phyloP scores from a whole-genome alignment of 2,797 vertebrate genomes.

The Ctenopoma kingsleyae region DNA sequence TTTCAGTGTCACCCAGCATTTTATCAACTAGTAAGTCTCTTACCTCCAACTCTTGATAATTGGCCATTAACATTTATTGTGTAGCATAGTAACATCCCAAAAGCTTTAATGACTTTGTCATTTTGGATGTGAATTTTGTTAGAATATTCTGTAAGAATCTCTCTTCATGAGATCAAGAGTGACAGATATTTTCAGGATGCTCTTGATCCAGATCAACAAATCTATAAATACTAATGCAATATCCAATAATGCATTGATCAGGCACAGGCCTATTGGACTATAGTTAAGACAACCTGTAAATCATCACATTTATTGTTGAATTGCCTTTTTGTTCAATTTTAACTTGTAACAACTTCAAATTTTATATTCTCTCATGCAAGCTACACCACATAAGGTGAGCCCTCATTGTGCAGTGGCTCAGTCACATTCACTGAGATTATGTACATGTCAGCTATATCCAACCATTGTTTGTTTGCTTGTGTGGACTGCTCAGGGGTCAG shows the following conservation, averaged over 20 bases:
- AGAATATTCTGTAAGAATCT: conserved; percentile 6
- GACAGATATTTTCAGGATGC: too few species aligned
- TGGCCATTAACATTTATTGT: conserved; percentile 4
- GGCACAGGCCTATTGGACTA: not conserved
- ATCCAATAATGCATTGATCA: not conserved
- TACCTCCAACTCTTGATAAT: conserved; percentile 12
- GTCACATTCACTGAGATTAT: conserved; percentile 61
- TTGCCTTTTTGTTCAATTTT: not conserved
- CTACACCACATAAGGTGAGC: not conserved
- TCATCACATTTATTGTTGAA: not conserved
- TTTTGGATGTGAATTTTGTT: conserved; percentile 7
- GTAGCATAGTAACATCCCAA: conserved; percentile 4
- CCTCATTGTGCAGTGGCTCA: not conserved
- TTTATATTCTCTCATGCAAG: not conserved
- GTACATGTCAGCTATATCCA: conserved; percentile 49
- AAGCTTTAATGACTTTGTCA: conserved; percentile 24
- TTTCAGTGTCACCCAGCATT: conserved; percentile 36
- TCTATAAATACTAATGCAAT: too few species aligned
- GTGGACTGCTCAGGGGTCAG: conserved; percentile 59
- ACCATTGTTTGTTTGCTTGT: conserved; percentile 55
- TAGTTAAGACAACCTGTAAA: not conserved
- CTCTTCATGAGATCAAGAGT: conserved; percentile 1
- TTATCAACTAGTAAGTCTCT: conserved; percentile 21
- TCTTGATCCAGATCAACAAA: too few species aligned
- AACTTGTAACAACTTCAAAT: not conserved